These are phyloP conservation scores for Dryocosmus kuriphilus DNA, from an alignment of 2,888 invertebrate species.

Conservation along the genomic window DNA sequence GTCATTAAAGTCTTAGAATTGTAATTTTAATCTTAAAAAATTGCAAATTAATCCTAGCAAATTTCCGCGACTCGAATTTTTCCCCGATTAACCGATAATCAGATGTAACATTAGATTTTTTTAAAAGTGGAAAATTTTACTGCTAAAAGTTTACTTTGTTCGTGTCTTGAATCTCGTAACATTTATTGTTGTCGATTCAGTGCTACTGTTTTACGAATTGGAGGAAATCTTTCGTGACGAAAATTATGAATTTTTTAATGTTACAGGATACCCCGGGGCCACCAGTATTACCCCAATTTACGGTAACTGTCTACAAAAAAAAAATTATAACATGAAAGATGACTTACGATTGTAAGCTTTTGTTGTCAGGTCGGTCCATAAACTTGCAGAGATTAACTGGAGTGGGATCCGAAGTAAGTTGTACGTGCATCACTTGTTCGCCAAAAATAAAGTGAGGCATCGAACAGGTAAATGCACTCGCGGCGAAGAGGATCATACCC, in stretches of 20 bases:
- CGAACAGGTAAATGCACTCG: slow-evolving; percentile 91
- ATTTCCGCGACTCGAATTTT: neutral
- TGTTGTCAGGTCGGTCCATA: slow-evolving; percentile 61
- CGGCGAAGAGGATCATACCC: slow-evolving; percentile 93
- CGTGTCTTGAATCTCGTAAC: neutral
- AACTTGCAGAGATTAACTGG: slow-evolving; percentile 72
- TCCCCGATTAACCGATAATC: neutral
- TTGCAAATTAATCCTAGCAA: neutral
- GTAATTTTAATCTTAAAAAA: neutral
- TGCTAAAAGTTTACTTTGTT: neutral
- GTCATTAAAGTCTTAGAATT: neutral
- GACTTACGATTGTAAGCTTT: slow-evolving; percentile 65
- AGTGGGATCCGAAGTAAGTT: slow-evolving; percentile 67
- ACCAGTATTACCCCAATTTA: no score
- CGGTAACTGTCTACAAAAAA: no score
- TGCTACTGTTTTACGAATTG: neutral
- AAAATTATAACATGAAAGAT: neutral
- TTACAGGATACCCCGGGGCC: no score
- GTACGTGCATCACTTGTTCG: slow-evolving; percentile 82
- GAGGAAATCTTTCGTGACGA: neutral
- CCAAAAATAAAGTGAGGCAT: slow-evolving; percentile 93
- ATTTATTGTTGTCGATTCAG: neutral
- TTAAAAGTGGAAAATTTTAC: neutral
- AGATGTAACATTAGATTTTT: neutral
- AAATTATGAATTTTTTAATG: neutral